Evolutionary conservation across 2,888 invertebrate genomes (phyloP).

Genomic region (Chloroclystis v-ata): DNA sequence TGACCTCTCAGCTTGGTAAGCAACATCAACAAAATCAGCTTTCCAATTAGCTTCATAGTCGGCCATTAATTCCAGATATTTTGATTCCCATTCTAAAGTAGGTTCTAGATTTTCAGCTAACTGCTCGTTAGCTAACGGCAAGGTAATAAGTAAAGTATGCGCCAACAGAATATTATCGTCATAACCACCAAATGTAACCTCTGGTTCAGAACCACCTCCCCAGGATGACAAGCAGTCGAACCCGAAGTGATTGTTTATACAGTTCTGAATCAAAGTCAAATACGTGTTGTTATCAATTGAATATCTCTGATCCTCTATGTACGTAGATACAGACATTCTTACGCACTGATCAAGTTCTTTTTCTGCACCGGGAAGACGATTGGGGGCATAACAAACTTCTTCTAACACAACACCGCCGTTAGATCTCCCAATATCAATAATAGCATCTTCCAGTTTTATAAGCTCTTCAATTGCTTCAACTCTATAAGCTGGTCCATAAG

Average conservation of each 20-base stretch:
- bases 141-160: conserved; percentile 84
- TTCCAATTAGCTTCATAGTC: conserved; percentile 70
- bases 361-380: conserved; percentile 80
- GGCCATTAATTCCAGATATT: conserved; percentile 83
- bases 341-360: conserved; percentile 82
- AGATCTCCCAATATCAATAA: conserved; percentile 79
- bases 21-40: conserved; percentile 81
- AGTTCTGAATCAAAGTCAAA: conserved; percentile 52
- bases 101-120: conserved; percentile 77
- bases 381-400: conserved; percentile 90
- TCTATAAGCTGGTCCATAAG: conserved; percentile 90
- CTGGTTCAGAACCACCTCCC: conserved; percentile 93
- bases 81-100: conserved; percentile 86
- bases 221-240: conserved; percentile 86
- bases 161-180: conserved; percentile 62
- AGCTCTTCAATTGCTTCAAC: conserved; percentile 85
- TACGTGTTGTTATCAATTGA: conserved; percentile 71
- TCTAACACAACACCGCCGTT: conserved; percentile 68
- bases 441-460: conserved; percentile 81
- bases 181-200: conserved; percentile 89
- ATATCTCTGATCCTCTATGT: conserved; percentile 81
- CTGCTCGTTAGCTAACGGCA: conserved; percentile 85
- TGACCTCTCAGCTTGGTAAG: conserved; percentile 89
- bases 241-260: conserved; percentile 62
- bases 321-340: conserved; percentile 70